Percentiles rank a stretch among this genome's conserved stretches.
These are phyloP conservation scores for Ptyas mucosa DNA, from an alignment of 2,113 vertebrate genomes.

Conservation along the genomic window DNA sequence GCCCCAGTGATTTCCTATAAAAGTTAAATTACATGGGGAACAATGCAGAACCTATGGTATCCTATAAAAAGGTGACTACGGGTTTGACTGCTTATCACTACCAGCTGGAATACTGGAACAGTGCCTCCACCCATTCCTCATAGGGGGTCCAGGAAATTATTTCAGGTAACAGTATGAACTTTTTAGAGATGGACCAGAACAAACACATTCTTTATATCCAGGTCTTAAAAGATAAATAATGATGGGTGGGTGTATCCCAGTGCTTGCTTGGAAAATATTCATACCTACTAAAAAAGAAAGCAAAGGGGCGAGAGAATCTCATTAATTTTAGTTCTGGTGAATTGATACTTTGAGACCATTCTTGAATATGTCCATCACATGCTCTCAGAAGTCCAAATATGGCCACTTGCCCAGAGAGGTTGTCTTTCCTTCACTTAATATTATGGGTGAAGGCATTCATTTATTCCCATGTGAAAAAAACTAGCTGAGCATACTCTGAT, in stretches of 20 bases:
- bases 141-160: background rate
- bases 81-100: background rate
- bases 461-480: background rate
- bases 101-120: background rate
- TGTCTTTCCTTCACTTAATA: background rate
- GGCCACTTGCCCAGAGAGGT: background rate
- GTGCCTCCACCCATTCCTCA: background rate
- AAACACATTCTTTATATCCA: background rate
- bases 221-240: background rate
- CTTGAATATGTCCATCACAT: background rate
- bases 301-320: background rate
- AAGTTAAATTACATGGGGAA: background rate
- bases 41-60: background rate
- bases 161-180: background rate
- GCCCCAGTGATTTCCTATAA: background rate
- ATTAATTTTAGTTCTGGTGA: background rate
- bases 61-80: background rate
- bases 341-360: background rate
- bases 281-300: background rate
- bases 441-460: background rate
- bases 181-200: background rate
- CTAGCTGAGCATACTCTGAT: background rate
- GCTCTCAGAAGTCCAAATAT: background rate
- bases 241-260: background rate
- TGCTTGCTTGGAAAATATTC: background rate